Conservation (phyloP, 2,797 vertebrate species). For the Phoeniculus purpureus region DNA sequence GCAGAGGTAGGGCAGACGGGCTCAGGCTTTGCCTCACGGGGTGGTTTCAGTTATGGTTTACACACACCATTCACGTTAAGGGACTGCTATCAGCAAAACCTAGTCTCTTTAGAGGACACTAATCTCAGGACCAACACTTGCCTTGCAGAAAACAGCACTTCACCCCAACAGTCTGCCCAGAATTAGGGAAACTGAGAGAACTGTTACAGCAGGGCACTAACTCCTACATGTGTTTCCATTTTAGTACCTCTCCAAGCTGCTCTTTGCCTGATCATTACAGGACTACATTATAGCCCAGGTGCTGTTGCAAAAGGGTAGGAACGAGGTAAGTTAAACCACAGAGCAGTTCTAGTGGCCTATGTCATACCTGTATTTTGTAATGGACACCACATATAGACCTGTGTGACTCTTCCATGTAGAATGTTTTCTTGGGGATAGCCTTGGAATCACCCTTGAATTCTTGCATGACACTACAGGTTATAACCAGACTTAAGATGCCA, state of each 20-base stretch:
- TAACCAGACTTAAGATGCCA: neutral
- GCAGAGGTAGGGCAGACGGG: neutral
- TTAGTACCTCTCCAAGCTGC: neutral
- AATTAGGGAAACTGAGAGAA: neutral
- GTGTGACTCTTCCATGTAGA: neutral
- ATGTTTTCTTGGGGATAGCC: neutral
- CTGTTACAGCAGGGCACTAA: neutral
- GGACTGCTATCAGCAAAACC: neutral
- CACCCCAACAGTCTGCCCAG: neutral
- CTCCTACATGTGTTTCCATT: neutral
- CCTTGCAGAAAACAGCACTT: neutral
- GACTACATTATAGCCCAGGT: neutral
- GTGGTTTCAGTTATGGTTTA: neutral
- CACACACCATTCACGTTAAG: neutral
- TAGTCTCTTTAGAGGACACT: neutral
- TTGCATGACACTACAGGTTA: neutral
- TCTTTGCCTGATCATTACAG: neutral
- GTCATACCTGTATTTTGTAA: neutral
- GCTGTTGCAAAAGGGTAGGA: neutral
- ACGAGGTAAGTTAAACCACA: neutral
- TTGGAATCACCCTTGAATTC: neutral
- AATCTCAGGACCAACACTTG: neutral
- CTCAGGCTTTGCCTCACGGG: neutral
- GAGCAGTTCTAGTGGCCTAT: neutral
- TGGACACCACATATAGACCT: neutral